Evolutionary conservation across 2,113 vertebrate genomes (phyloP).

Genomic region (Siniperca knerii): DNA sequence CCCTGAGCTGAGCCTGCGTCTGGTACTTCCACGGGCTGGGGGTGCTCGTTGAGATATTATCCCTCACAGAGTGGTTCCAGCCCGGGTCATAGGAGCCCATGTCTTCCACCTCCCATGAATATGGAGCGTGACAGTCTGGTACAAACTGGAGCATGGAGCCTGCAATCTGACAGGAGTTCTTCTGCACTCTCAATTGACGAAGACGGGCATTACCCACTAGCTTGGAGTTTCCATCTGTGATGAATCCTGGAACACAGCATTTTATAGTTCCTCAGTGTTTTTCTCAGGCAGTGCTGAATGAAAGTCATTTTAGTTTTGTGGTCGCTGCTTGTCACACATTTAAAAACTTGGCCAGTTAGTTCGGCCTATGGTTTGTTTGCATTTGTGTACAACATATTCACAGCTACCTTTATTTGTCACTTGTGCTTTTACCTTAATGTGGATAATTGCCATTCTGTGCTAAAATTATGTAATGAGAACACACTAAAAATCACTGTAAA

Average conservation of each 20-base stretch:
- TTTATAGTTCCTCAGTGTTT: neutral
- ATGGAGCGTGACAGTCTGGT: constrained; percentile 82
- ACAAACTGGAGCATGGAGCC: constrained; percentile 66
- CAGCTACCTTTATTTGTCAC: neutral
- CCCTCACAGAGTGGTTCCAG: constrained; percentile 82
- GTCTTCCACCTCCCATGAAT: constrained; percentile 90
- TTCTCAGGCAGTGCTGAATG: neutral
- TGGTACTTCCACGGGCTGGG: constrained; percentile 88
- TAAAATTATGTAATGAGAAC: neutral
- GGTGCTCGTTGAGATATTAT: constrained; percentile 57
- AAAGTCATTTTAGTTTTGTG: neutral
- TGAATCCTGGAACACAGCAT: constrained; percentile 86
- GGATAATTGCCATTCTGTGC: neutral
- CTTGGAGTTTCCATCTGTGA: constrained; percentile 95
- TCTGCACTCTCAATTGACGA: constrained; percentile 89
- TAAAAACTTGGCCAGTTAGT: neutral
- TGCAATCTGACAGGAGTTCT: constrained; percentile 81
- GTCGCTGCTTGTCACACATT: neutral
- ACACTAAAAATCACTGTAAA: neutral
- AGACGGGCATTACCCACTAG: constrained; percentile 90
- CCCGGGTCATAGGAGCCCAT: constrained; percentile 83
- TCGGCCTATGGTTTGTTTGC: neutral
- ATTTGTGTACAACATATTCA: neutral
- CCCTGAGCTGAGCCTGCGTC: constrained; percentile 83
- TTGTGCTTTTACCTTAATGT: neutral